Evolutionary conservation across 2,797 vertebrate species (phyloP).

Genomic region (Menidia menidia): DNA sequence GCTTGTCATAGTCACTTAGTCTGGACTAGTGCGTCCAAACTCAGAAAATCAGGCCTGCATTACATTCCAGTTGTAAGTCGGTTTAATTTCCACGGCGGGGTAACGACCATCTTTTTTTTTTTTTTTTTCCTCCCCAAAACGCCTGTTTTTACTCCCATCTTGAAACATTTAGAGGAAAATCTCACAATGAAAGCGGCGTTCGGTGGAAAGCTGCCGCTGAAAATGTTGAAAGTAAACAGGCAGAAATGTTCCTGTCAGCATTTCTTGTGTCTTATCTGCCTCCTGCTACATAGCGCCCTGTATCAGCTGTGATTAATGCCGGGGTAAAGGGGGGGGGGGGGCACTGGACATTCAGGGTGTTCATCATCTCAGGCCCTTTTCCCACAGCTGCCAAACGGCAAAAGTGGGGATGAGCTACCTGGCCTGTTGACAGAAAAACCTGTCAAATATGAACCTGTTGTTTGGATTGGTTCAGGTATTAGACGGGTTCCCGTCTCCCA

Average conservation of each 20-base stretch:
- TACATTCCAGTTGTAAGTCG: background rate
- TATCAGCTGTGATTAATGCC: constrained; percentile 45
- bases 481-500: too few relatives aligned
- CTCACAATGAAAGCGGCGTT: background rate
- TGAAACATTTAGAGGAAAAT: background rate
- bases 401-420: too few relatives aligned
- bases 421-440: too few relatives aligned
- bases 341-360: constrained; percentile 41
- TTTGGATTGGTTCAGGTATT: too few relatives aligned
- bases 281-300: constrained; percentile 21
- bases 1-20: constrained; percentile 14
- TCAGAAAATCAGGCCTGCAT: background rate
- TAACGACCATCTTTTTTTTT: background rate
- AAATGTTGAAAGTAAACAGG: background rate
- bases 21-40: background rate
- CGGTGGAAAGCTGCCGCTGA: background rate
- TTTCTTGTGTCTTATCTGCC: constrained; percentile 11
- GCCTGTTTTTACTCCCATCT: background rate
- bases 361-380: constrained; percentile 40
- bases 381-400: background rate
- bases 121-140: background rate
- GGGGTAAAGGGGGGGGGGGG: constrained; percentile 54
- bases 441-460: too few relatives aligned
- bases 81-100: background rate
- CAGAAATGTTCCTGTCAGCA: background rate